Base-by-base conservation (phyloP, 1,140 invertebrate species). In the Camponotus floridanus region DNA sequence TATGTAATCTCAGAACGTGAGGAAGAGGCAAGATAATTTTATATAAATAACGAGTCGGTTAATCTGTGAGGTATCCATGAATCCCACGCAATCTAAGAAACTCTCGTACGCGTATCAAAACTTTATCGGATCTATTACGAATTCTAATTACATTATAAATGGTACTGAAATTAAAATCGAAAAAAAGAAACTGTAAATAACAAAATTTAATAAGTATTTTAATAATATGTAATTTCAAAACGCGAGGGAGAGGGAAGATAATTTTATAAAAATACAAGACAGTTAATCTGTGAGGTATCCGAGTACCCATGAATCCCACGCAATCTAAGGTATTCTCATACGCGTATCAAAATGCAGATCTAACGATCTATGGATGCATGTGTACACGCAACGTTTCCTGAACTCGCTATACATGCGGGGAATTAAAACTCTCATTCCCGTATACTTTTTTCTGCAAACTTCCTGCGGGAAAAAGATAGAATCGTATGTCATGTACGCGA, bases 311-410 rank as follows among this genome's bases (percentile, higher is more conserved):
- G 73, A 76, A 76, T 76, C 21, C 5, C n/a, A 8, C n/a, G 8
- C n/a, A 39, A 42, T 33, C n/a, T 36, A 59, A n/a, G 36, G 36
- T 21, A 42, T 33, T 13, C 57, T 42, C 51, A 18, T 61, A 42
- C 33, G 55, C 55, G 55, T 76, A 61, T 61, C 55, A 76, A 39
- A 76, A 13, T 36, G 13, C 36, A 15, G 21, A 76, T 76, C 74
- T 76, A 61, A 64, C 59, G 59, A 76, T 61, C 73, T 61, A 31
- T 59, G 55, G 55, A 59, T 59, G 55, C 21, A 18, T 36, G 73
- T 76, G 73, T 76, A 76, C 73, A 61, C 55, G 73, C 55, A 55
- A 76, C n/a, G 73, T 31, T 76, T 61, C 71, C 73, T 62, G 61
- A 31, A 31, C 61, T 64, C 9, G 18, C 57, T 3, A 39, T 26